Evolutionary conservation across 2,113 vertebrate species (phyloP), one percentile per base, ranked within the genome.

Genomic region (Platysternon megacephalum): DNA sequence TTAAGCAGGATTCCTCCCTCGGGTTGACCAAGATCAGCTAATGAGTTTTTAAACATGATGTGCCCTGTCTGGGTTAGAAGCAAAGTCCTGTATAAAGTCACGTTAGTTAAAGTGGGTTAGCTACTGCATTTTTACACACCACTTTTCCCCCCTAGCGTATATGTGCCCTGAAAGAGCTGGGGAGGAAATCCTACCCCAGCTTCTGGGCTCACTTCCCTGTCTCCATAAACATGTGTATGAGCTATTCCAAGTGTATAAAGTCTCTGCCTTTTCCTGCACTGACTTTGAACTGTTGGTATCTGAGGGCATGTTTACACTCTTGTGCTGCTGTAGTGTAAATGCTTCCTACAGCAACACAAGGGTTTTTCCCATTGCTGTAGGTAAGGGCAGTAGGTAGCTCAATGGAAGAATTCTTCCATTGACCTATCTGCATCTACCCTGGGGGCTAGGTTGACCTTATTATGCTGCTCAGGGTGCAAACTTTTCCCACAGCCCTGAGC

Each of bases 41-140:
- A 1, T 0, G 1, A 8, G 24, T 39, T 42, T 95, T 83, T 61
- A 53, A 87, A 58, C 39, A n/a, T 0, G 0, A 6, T 39, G 39
- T 35, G 21, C 52, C 29, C 32, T 32, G 17, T 51, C 79, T 51
- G 32, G 5, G 16, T 35, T 52, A 8, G 0, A 0, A 56, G 28
- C 10, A 42, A 74, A 83, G 13, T 22, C 79, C 48, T 56, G 53
- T 74, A 55, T 85, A 17, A 55, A 90, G 44, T 24, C 2, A 2
- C 2, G 16, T 19, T 26, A 24, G 44, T 58, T 14, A 51, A 80
- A 61, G 28, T 13, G 35, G 44, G 35, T n/a, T 80, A 85, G 44
- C 52, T 72, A 24, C 28, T 72, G 56, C 39, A 21, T 84, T 91
- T 93, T 39, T 35, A 92, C 88, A 79, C 19, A 7, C 10, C 13